These are phyloP conservation scores for Phyllotis vaccarum DNA, from an alignment of 2,797 vertebrate genomes.

Conservation along the genomic window DNA sequence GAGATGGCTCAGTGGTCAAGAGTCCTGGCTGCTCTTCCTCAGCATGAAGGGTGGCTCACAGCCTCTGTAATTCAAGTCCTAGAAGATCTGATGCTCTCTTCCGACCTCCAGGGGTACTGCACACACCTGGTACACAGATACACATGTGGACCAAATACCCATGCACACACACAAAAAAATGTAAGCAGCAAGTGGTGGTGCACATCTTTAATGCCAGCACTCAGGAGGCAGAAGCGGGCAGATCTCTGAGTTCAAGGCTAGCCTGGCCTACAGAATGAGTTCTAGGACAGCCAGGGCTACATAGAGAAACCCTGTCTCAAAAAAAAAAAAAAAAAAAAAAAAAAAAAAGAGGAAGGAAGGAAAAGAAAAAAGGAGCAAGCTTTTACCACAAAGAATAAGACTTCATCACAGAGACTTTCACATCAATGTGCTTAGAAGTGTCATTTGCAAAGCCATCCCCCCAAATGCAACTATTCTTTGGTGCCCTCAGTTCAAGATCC, in stretches of 20 bases:
- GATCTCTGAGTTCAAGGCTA: neutral
- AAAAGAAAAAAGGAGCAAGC: neutral
- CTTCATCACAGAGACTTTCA: neutral
- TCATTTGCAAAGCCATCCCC: neutral
- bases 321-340: neutral
- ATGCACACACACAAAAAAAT: neutral
- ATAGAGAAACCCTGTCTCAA: neutral
- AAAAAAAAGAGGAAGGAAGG: neutral
- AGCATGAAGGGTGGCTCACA: neutral
- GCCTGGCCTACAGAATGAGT: neutral
- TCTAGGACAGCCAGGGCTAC: neutral
- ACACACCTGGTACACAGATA: neutral
- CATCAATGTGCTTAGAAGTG: neutral
- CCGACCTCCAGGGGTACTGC: neutral
- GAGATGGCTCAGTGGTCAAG: neutral
- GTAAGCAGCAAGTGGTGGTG: neutral
- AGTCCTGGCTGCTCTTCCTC: neutral
- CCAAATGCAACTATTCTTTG: neutral
- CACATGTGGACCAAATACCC: neutral
- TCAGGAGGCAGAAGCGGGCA: neutral
- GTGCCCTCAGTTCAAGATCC: neutral
- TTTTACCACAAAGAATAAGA: constrained; percentile 15
- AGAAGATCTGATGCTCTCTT: neutral
- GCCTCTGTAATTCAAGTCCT: neutral
- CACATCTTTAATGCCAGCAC: neutral